These are phyloP conservation scores for Drosophila setosimentum DNA, from an alignment of 2,888 invertebrate species.

Conservation along the genomic window DNA sequence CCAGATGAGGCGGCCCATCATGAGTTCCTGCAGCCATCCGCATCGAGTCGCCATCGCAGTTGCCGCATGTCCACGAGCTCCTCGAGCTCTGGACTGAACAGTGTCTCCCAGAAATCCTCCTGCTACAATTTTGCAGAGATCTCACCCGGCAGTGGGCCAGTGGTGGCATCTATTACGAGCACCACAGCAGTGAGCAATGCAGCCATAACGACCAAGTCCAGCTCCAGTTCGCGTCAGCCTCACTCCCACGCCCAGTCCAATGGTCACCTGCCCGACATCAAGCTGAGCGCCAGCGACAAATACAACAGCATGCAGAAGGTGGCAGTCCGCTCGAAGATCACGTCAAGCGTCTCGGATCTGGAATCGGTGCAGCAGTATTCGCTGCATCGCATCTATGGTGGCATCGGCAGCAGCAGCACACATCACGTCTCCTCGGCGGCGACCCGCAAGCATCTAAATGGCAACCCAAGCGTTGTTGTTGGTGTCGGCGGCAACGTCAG, in stretches of 20 bases:
- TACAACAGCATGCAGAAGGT: constrained; percentile 85
- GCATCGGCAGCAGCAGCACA: constrained; percentile 73
- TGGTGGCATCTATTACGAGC: constrained; percentile 80
- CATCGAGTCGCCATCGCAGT: constrained; percentile 84
- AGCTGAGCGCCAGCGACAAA: constrained; percentile 84
- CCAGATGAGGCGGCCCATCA: constrained; percentile 96
- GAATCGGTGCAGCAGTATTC: constrained; percentile 85
- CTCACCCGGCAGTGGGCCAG: constrained; percentile 77
- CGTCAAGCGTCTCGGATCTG: constrained; percentile 85
- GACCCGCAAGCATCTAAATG: constrained; percentile 82
- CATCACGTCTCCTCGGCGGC: constrained; percentile 81
- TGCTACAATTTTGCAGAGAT: constrained; percentile 83
- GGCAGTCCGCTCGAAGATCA: constrained; percentile 84
- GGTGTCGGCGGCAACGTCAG: constrained; percentile 54
- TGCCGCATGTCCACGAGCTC: constrained; percentile 83
- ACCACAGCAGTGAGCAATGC: constrained; percentile 82
- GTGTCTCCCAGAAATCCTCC: constrained; percentile 83
- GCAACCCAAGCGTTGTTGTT: constrained; percentile 38
- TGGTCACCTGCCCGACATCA: constrained; percentile 85
- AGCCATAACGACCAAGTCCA: constrained; percentile 78
- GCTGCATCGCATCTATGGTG: constrained; percentile 84
- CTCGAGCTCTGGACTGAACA: constrained; percentile 83
- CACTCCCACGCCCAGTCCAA: constrained; percentile 79
- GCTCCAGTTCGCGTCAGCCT: constrained; percentile 58
- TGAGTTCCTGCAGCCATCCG: constrained; percentile 91